These are phyloP conservation scores for Enteromius trimaculatus DNA, from an alignment of 2,797 vertebrate species.

Conservation along the genomic window DNA sequence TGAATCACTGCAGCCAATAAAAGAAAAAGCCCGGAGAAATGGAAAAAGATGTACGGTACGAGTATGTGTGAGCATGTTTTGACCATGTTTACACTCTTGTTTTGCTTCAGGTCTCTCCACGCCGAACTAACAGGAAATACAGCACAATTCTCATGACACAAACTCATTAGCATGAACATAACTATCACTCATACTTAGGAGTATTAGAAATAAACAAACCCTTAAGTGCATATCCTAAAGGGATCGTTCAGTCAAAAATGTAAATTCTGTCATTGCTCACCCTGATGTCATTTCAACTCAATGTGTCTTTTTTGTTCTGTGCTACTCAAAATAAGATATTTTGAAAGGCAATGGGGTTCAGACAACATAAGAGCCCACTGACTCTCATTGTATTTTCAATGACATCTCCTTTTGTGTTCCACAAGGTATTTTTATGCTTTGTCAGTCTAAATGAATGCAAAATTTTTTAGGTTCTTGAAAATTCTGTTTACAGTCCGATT, in stretches of 20 bases:
- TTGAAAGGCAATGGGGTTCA: too few relatives aligned
- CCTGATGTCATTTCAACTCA: not conserved
- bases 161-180: conserved; percentile 55
- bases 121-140: conserved; percentile 52
- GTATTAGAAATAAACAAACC: conserved; percentile 32
- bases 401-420: not conserved
- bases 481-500: not conserved
- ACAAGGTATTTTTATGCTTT: not conserved
- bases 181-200: not conserved
- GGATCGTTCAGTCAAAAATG: not conserved
- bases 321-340: not conserved
- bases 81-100: conserved; percentile 43
- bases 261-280: not conserved
- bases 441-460: too few relatives aligned
- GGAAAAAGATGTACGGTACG: conserved; percentile 63
- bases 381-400: too few relatives aligned
- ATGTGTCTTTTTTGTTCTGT: not conserved
- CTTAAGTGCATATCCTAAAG: not conserved
- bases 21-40: conserved; percentile 59
- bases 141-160: conserved; percentile 62
- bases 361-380: too few relatives aligned
- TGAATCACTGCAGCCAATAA: conserved; percentile 56
- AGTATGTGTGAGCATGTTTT: conserved; percentile 39
- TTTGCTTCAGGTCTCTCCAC: conserved; percentile 62
- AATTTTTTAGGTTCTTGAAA: not conserved